phyloP scores from a whole-genome alignment of 2,113 vertebrate genomes.

The pig (Sus scrofa) region T2T-Sscrofa CM000813.6:3690501-3691000 shows the following conservation, averaged over 20 bases:
- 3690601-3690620: neutral
- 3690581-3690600: too few relatives aligned
- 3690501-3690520: rapidly evolving
- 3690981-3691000: neutral
- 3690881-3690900: neutral
- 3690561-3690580: neutral
- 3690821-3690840: neutral
- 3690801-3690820: neutral
- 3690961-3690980: neutral
- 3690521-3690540: rapidly evolving
- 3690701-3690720: neutral
- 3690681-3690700: neutral
- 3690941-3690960: neutral
- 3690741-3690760: neutral
- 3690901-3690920: neutral
- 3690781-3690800: neutral
- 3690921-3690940: neutral
- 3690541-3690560: neutral
- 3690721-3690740: neutral
- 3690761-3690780: neutral
- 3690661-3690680: neutral
- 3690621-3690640: neutral
- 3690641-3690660: neutral
- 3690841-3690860: neutral
- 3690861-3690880: neutral